Conservation (phyloP, 2,797 vertebrate genomes). For the Syncerus caffer region DNA sequence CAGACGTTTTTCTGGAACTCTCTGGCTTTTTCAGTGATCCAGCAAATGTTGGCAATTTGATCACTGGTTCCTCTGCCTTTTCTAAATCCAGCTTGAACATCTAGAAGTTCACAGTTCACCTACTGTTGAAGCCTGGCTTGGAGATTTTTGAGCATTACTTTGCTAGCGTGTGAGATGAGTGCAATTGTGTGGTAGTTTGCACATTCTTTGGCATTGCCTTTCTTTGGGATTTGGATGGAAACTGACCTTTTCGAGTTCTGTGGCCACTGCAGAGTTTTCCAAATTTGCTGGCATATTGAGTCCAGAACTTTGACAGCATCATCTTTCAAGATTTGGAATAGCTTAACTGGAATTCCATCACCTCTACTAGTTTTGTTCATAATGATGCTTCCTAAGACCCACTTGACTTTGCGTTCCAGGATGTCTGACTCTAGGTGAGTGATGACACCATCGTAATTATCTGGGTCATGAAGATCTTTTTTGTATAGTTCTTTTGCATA, state of each 20-base stretch:
- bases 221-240: not conserved
- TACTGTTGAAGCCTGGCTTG: not conserved
- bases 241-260: not conserved
- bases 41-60: too few relatives aligned
- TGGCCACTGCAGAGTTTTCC: not conserved
- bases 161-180: not conserved
- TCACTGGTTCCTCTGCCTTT: too few relatives aligned
- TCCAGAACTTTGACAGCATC: not conserved
- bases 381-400: not conserved
- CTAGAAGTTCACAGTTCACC: too few relatives aligned
- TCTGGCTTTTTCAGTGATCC: too few relatives aligned
- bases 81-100: too few relatives aligned
- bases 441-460: not conserved
- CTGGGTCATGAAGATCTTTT: not conserved
- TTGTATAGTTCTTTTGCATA: not conserved
- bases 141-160: not conserved
- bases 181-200: not conserved
- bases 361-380: not conserved
- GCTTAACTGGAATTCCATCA: not conserved
- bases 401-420: not conserved
- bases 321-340: not conserved
- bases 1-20: not conserved
- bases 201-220: not conserved
- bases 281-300: not conserved
- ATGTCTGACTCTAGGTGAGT: not conserved